phyloP scores from a whole-genome alignment of 1,140 invertebrate genomes.

The Brachionus koreanus region DNA sequence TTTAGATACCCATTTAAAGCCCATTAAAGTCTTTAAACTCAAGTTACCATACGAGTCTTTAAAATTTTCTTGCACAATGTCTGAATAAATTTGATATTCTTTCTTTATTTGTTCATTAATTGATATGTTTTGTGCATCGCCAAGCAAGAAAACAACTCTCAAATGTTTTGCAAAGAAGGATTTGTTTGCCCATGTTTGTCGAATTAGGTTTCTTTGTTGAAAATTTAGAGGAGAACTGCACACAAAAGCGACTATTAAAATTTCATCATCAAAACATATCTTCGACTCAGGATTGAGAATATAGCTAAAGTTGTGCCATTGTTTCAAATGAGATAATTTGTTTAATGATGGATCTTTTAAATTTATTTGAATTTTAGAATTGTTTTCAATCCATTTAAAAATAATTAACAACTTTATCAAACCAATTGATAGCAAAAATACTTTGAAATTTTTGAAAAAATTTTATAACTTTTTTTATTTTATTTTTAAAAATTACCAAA shows the following conservation, averaged over 20 bases:
- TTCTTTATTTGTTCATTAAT: neutral
- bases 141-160: constrained; percentile 45
- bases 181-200: constrained; percentile 9
- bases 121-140: neutral
- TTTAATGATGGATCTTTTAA: no score
- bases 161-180: neutral
- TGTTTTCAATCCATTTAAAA: no score
- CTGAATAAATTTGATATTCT: constrained; percentile 46
- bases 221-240: neutral
- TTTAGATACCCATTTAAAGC: constrained; percentile 46
- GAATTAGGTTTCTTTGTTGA: neutral
- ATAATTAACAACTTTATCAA: no score
- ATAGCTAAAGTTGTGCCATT: neutral
- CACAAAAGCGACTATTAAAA: constrained; percentile 7
- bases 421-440: no score
- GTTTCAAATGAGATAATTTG: no score
- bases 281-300: neutral
- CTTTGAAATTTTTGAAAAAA: neutral
- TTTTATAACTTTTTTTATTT: neutral
- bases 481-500: neutral
- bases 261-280: neutral
- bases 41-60: constrained; percentile 46
- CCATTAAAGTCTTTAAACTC: constrained; percentile 47
- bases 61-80: constrained; percentile 49
- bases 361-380: no score